These are phyloP conservation scores for Zelostemma sp. DNA, from an alignment of 1,140 invertebrate species.

Conservation along the genomic window DNA sequence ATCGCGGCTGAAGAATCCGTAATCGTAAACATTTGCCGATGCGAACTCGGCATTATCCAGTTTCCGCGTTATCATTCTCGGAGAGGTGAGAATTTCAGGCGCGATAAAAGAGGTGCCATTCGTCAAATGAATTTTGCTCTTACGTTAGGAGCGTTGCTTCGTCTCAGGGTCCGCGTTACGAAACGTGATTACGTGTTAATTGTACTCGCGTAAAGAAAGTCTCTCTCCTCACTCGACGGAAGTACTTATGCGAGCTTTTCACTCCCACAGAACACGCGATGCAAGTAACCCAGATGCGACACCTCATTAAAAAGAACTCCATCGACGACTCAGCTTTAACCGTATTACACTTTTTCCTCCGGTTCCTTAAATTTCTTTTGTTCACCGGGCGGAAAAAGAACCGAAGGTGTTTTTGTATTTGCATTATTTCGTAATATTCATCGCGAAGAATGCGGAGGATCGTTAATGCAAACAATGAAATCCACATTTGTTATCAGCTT, in stretches of 20 bases:
- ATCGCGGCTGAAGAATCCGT: too few relatives aligned
- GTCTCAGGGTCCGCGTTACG: conserved; percentile 31
- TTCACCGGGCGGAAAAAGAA: neutral
- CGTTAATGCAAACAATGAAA: neutral
- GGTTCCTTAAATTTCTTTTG: neutral
- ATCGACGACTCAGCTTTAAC: neutral
- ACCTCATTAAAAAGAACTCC: conserved; percentile 16
- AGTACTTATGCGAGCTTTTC: conserved; percentile 36
- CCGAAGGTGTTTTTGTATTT: too few relatives aligned
- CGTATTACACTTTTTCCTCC: neutral
- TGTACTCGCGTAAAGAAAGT: conserved; percentile 47
- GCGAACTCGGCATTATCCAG: too few relatives aligned
- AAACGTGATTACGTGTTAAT: conserved; percentile 52
- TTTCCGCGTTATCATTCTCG: conserved; percentile 26
- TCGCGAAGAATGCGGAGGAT: too few relatives aligned
- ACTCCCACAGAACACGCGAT: conserved; percentile 25
- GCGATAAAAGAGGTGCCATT: conserved; percentile 35
- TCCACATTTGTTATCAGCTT: neutral
- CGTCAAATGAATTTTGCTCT: conserved; percentile 40
- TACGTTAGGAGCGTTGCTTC: conserved; percentile 32
- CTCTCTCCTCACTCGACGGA: conserved; percentile 40
- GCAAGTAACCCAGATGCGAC: conserved; percentile 8
- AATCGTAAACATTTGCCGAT: too few relatives aligned
- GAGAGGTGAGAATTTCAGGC: conserved; percentile 42
- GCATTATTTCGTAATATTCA: too few relatives aligned